Conservation (phyloP, 2,888 invertebrate genomes). For the Torymus tubicola region DNA sequence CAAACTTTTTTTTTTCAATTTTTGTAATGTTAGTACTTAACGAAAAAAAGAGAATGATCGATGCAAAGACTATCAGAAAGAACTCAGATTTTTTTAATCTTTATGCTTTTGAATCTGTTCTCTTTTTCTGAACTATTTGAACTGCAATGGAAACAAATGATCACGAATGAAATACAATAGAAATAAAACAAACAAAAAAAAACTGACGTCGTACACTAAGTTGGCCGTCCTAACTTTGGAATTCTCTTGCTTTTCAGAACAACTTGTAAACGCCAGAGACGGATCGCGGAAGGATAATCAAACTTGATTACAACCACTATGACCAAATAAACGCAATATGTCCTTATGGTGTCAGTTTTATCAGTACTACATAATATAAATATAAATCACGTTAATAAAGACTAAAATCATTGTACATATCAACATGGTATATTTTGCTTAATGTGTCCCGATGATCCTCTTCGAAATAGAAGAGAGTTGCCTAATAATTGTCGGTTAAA, state of each 20-base stretch:
- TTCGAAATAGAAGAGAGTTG: not conserved
- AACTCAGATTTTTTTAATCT: slow-evolving; percentile 40
- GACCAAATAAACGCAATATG: slow-evolving; percentile 59
- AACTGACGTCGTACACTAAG: slow-evolving; percentile 35
- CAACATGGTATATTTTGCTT: slow-evolving; percentile 58
- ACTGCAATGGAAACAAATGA: slow-evolving; percentile 19
- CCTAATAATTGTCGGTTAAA: too few relatives aligned
- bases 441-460: slow-evolving; percentile 45
- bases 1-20: slow-evolving; percentile 45
- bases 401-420: slow-evolving; percentile 59
- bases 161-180: slow-evolving; percentile 34
- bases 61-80: slow-evolving; percentile 27
- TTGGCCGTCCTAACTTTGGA: slow-evolving; percentile 61
- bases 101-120: slow-evolving; percentile 43
- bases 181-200: slow-evolving; percentile 17
- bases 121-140: slow-evolving; percentile 43
- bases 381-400: slow-evolving; percentile 58
- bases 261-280: slow-evolving; percentile 70
- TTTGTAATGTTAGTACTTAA: slow-evolving; percentile 40
- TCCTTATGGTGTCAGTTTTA: slow-evolving; percentile 59
- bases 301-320: slow-evolving; percentile 64
- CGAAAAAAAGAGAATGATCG: slow-evolving; percentile 26
- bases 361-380: slow-evolving; percentile 55
- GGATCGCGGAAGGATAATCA: slow-evolving; percentile 68
- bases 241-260: slow-evolving; percentile 70